phyloP scores from a whole-genome alignment of 2,113 vertebrate species.

The Tinamus guttatus region DNA sequence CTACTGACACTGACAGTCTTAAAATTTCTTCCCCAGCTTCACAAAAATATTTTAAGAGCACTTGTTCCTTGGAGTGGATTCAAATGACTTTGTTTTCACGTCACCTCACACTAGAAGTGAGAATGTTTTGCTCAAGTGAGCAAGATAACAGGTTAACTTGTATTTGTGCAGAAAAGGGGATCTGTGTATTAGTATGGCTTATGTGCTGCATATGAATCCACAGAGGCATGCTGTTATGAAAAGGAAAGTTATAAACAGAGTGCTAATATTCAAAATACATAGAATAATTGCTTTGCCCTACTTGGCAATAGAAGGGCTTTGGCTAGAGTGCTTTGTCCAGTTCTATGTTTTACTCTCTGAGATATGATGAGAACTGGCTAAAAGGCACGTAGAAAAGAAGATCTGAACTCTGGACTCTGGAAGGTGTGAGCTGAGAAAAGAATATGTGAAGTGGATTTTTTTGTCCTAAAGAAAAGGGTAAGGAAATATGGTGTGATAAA shows the following conservation, averaged over 20 bases:
- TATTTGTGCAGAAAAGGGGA: neutral
- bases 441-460: neutral
- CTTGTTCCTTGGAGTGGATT: neutral
- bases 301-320: neutral
- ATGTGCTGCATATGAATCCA: neutral
- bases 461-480: neutral
- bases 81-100: neutral
- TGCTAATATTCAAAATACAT: accelerated
- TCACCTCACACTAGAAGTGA: neutral
- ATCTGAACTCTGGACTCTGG: neutral
- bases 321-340: neutral
- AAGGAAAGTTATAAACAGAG: neutral
- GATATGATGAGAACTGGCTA: accelerated
- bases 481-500: neutral
- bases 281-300: neutral
- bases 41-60: constrained; percentile 3
- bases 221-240: neutral
- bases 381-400: accelerated
- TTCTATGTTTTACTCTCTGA: neutral
- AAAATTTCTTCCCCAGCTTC: too few species aligned
- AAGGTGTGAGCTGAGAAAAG: neutral
- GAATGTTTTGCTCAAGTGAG: neutral
- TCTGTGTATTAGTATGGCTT: neutral
- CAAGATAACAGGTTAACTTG: neutral
- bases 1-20: neutral